These are phyloP conservation scores for Rhynchonycteris naso DNA, from an alignment of 2,797 vertebrate genomes.

Conservation along the genomic window DNA sequence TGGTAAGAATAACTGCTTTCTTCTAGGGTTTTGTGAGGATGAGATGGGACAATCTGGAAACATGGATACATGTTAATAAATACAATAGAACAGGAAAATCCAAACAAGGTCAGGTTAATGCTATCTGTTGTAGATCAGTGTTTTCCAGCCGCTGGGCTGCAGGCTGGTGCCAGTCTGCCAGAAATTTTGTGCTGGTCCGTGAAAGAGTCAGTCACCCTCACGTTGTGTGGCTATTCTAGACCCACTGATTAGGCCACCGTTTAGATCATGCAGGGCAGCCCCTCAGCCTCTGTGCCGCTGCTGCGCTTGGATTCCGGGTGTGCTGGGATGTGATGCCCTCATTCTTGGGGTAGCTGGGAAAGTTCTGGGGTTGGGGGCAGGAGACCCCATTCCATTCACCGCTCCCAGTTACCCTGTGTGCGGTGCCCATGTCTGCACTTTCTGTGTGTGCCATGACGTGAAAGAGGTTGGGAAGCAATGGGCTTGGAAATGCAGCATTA, in stretches of 20 bases:
- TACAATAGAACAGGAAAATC: neutral
- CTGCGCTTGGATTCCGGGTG: neutral
- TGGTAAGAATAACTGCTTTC: neutral
- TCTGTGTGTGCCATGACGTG: neutral
- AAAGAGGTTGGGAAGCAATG: neutral
- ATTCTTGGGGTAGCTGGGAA: neutral
- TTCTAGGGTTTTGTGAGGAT: neutral
- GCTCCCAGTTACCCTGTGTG: neutral
- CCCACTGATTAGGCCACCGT: too few species aligned
- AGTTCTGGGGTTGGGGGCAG: neutral
- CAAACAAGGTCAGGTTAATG: neutral
- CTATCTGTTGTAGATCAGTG: neutral
- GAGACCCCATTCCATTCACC: neutral
- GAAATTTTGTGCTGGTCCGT: too few species aligned
- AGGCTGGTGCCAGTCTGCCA: too few species aligned
- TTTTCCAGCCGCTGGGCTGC: too few species aligned
- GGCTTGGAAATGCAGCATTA: neutral
- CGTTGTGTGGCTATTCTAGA: too few species aligned
- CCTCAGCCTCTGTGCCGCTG: neutral
- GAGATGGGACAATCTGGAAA: neutral
- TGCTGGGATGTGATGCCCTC: neutral
- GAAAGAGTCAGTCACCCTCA: too few species aligned
- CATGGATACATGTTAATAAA: neutral
- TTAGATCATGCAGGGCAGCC: neutral
- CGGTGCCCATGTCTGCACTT: neutral